These are phyloP conservation scores for Hirtodrosophila cameraria DNA, from an alignment of 2,888 invertebrate species.

Conservation along the genomic window DNA sequence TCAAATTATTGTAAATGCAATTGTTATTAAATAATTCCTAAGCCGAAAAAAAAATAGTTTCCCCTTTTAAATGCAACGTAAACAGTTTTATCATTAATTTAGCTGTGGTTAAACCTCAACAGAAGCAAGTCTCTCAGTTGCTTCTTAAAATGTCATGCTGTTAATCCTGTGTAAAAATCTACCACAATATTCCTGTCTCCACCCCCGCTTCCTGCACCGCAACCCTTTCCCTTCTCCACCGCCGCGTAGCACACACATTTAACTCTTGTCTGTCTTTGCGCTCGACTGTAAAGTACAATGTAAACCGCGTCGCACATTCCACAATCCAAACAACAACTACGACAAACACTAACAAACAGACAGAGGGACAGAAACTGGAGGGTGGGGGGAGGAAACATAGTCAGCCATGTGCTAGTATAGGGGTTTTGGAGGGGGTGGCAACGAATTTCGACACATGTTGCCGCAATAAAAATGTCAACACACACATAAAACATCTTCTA, in stretches of 20 bases:
- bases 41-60: no score
- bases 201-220: not conserved
- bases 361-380: conserved; percentile 3
- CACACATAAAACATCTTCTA: conserved; percentile 80
- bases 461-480: conserved; percentile 81
- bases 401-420: conserved; percentile 21
- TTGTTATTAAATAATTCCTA: no score
- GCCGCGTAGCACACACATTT: conserved; percentile 40
- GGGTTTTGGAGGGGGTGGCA: not conserved
- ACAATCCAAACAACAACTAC: conserved; percentile 53
- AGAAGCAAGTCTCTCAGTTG: conserved; percentile 7
- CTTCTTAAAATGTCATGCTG: conserved; percentile 44
- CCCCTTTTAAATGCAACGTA: not conserved
- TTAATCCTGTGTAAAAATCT: conserved; percentile 45
- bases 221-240: not conserved
- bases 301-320: conserved; percentile 67
- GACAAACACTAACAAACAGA: conserved; percentile 39
- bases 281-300: conserved; percentile 68
- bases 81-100: conserved; percentile 8
- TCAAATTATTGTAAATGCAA: no score
- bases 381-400: conserved; percentile 6
- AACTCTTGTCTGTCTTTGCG: conserved; percentile 54
- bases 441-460: conserved; percentile 78
- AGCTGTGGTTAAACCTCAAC: conserved; percentile 10
- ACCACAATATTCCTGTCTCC: conserved; percentile 11